These are phyloP conservation scores for Selenia dentaria DNA, from an alignment of 2,888 invertebrate genomes.

Conservation along the genomic window DNA sequence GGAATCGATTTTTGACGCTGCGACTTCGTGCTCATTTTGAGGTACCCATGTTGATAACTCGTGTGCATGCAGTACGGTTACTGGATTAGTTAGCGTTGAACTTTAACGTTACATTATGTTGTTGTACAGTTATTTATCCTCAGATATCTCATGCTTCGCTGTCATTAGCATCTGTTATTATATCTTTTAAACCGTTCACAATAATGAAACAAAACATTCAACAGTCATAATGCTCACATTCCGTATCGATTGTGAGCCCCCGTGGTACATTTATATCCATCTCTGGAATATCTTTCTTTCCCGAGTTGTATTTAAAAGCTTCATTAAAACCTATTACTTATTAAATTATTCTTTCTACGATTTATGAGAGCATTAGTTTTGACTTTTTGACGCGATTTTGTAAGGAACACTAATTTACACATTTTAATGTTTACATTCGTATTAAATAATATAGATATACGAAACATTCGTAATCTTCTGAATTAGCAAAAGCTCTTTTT, in stretches of 20 bases:
- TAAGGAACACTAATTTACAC: slow-evolving; percentile 22
- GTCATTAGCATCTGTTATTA: background rate
- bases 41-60: slow-evolving; percentile 24
- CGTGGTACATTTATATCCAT: slow-evolving; percentile 37
- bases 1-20: slow-evolving; percentile 44
- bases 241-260: slow-evolving; percentile 37
- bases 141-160: background rate
- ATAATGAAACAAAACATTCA: slow-evolving; percentile 28
- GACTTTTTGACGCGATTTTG: slow-evolving; percentile 34
- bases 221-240: slow-evolving; percentile 32
- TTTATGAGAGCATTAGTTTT: slow-evolving; percentile 37
- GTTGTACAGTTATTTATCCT: background rate
- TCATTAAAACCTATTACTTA: slow-evolving; percentile 44
- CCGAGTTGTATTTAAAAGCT: slow-evolving; percentile 32
- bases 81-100: background rate
- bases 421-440: background rate
- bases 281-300: slow-evolving; percentile 30
- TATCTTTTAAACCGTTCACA: background rate
- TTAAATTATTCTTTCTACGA: slow-evolving; percentile 41
- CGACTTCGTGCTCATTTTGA: slow-evolving; percentile 27
- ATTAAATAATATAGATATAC: no score
- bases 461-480: background rate
- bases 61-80: background rate
- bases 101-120: background rate
- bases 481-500: no score